Evolutionary conservation across 2,888 invertebrate genomes (phyloP), one percentile per base, ranked within the genome.

Genomic region (Allygus modestus): DNA sequence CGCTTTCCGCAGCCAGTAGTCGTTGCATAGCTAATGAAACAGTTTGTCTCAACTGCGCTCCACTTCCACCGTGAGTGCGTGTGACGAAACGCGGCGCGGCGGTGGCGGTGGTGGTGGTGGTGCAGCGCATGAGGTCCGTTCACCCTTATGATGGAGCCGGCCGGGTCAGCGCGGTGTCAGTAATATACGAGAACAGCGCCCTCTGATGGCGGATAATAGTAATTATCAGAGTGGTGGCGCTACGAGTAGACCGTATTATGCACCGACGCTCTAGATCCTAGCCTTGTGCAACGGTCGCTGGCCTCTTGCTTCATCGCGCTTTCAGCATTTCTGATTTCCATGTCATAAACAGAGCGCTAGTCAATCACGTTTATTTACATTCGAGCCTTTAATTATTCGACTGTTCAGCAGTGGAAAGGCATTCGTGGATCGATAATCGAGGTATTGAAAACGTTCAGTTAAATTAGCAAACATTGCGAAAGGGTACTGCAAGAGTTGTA

Each of bases 191-290:
- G 51, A 61, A 9, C 28, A 69, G 69, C 33, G 31, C 69, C 2
- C 69, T n/a, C 41, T 41, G 41, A 4, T 41, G 71, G 37, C 20
- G 71, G 71, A 71, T 71, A 41, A 71, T 41, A 71, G 71, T 71
- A 71, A 71, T 71, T 71, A 71, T 71, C 41, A n/a, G 65, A 1
- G 65, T 1, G n/a, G 41, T n/a, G 7, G 12, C 41, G 20, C 71
- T 23, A 37, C 41, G 11, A 71, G 41, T 41, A 71, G 71, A 41
- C 71, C 41, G 26, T 41, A 71, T 71, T 71, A 71, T 71, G 71
- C 71, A 71, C 71, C 37, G 26, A n/a, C 71, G 71, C 71, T 71
- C 71, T 41, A 71, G 71, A 71, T 71, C n/a, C 37, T n/a, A n/a
- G n/a, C n/a, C n/a, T n/a, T n/a, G 71, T 33, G 33, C 71, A 71